These are phyloP conservation scores for Geodia barretti DNA, from an alignment of 37 sponge, comb jelly and placozoan species.

Conservation along the genomic window DNA sequence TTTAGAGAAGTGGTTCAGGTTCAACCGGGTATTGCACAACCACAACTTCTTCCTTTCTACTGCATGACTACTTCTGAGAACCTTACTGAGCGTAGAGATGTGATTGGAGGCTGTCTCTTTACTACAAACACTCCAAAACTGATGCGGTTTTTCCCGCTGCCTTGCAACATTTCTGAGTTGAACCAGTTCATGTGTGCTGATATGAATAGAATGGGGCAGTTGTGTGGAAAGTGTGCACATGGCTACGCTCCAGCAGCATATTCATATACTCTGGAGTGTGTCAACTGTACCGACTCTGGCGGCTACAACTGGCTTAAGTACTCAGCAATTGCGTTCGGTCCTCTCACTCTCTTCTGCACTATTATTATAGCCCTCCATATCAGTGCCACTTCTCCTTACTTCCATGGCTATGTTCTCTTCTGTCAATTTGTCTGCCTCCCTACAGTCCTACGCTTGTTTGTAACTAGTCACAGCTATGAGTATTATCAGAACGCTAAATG, in stretches of 20 bases:
- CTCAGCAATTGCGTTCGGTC: not conserved
- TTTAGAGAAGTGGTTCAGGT: not conserved
- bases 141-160: not conserved
- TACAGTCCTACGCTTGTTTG: not conserved
- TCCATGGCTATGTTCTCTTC: not conserved
- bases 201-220: not conserved
- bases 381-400: not conserved
- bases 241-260: not conserved
- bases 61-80: not conserved
- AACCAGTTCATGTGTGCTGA: not conserved
- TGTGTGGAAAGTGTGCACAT: not conserved
- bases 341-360: not conserved
- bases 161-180: not conserved
- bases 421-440: not conserved
- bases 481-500: not conserved
- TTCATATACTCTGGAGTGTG: not conserved
- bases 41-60: not conserved
- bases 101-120: not conserved
- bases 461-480: too few species aligned
- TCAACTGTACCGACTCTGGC: not conserved
- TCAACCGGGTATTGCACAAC: not conserved
- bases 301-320: not conserved
- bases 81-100: not conserved
- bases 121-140: not conserved
- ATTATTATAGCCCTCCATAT: not conserved